Conservation (phyloP, 2,888 invertebrate species). For the Mechanitis mazaeus region DNA sequence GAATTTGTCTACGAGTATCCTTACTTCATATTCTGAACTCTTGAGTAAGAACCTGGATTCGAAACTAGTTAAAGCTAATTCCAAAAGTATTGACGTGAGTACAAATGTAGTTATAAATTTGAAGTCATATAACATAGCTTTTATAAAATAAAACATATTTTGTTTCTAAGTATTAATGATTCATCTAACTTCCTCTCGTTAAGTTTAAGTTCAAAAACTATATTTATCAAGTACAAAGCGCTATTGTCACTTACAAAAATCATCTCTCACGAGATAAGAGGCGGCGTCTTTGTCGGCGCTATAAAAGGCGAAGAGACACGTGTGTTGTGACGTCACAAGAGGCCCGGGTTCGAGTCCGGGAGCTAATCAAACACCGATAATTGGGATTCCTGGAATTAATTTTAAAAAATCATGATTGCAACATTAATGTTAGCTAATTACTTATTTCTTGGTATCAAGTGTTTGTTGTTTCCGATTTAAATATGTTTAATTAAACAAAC, state of each 20-base stretch:
- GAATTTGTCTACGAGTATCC: too few species aligned
- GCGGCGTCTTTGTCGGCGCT: constrained; percentile 68
- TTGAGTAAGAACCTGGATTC: too few species aligned
- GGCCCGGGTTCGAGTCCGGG: constrained; percentile 55
- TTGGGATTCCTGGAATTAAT: constrained; percentile 48
- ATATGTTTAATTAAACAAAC: too few species aligned
- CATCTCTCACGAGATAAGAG: constrained; percentile 63
- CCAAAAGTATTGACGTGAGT: too few species aligned
- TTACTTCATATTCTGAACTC: too few species aligned
- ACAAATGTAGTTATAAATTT: too few species aligned
- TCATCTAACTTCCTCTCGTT: constrained; percentile 24
- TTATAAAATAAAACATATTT: too few species aligned
- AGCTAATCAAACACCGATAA: constrained; percentile 62
- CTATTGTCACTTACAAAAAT: constrained; percentile 71
- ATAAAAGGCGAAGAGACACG: constrained; percentile 65
- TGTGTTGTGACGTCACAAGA: constrained; percentile 59
- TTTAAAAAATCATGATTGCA: constrained; percentile 24
- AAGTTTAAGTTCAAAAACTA: constrained; percentile 37
- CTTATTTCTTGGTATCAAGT: background rate
- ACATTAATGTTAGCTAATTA: constrained; percentile 9
- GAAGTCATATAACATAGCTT: too few species aligned
- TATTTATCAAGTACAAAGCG: constrained; percentile 67
- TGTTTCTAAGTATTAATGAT: background rate
- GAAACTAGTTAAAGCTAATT: too few species aligned
- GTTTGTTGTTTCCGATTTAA: too few species aligned